Conservation (phyloP, 2,888 invertebrate genomes). For the Microctonus aethiopoides region DNA sequence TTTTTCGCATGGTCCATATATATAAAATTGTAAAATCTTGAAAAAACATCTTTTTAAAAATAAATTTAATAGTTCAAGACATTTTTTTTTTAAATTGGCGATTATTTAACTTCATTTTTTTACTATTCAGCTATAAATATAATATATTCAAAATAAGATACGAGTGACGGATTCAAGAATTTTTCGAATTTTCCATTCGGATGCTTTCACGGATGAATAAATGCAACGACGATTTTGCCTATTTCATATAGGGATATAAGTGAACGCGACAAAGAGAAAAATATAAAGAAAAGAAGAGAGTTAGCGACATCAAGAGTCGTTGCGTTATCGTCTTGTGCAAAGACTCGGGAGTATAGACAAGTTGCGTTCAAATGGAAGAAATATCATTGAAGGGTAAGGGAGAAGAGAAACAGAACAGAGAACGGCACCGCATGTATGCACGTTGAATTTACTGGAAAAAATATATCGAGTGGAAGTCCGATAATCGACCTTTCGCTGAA, state of each 20-base stretch:
- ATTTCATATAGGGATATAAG: constrained; percentile 2
- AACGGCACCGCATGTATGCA: constrained; percentile 6
- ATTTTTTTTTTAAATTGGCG: background rate
- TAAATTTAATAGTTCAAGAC: background rate
- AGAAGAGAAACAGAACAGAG: background rate
- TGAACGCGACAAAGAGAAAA: background rate
- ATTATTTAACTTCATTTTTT: background rate
- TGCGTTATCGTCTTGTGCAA: constrained; percentile 30
- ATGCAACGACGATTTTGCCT: background rate
- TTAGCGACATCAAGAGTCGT: constrained; percentile 16
- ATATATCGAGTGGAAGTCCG: constrained; percentile 34
- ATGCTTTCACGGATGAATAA: constrained; percentile 9
- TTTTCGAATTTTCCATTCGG: constrained; percentile 23
- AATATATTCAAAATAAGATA: background rate
- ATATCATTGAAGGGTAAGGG: background rate
- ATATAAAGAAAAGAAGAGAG: constrained; percentile 1
- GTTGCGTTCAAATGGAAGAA: background rate
- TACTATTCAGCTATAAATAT: background rate
- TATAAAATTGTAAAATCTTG: background rate
- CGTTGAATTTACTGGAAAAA: constrained; percentile 34
- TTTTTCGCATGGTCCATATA: background rate
- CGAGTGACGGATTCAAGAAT: background rate
- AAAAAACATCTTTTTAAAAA: background rate
- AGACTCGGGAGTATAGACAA: background rate
- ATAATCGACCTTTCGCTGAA: constrained; percentile 27